Percentiles rank a stretch among this genome's conserved stretches.
Evolutionary conservation across 2,797 vertebrate genomes (phyloP).

Genomic region (Labeo calbasu): DNA sequence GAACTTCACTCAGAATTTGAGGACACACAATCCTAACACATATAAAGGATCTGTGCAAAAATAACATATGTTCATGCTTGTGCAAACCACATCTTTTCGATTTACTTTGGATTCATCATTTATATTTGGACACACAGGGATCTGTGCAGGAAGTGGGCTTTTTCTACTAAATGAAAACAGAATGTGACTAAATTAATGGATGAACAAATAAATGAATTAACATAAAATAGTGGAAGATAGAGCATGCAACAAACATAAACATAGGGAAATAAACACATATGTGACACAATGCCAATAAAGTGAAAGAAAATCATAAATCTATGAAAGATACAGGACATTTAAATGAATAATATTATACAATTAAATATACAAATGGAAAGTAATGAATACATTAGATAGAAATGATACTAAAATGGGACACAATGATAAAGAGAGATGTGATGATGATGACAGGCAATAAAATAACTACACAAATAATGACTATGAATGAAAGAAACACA

Average conservation of each 20-base stretch:
- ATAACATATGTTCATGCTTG: slow-evolving; percentile 1
- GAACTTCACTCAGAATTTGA: background rate
- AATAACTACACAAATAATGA: slow-evolving; percentile 19
- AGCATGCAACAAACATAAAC: slow-evolving; percentile 25
- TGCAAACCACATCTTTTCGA: background rate
- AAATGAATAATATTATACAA: slow-evolving; percentile 28
- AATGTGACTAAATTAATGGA: background rate
- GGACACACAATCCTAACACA: background rate
- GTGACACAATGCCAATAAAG: slow-evolving; percentile 25
- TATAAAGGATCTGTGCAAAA: background rate
- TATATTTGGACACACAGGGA: background rate
- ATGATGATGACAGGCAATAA: background rate
- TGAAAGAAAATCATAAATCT: slow-evolving; percentile 32
- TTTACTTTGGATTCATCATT: background rate
- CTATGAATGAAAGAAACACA: slow-evolving; percentile 30
- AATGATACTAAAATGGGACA: slow-evolving; percentile 13
- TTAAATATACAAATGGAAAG: slow-evolving; percentile 48
- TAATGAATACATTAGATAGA: slow-evolving; percentile 18
- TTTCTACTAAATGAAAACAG: background rate
- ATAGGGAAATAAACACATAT: slow-evolving; percentile 23
- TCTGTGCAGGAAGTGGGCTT: slow-evolving; percentile 6
- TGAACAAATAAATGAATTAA: slow-evolving; percentile 12
- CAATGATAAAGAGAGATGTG: background rate
- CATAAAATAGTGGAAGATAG: slow-evolving; percentile 8
- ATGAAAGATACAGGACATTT: background rate